Base-by-base conservation (phyloP, 2,797 vertebrate genomes). In the Epinephelus coioides region DNA sequence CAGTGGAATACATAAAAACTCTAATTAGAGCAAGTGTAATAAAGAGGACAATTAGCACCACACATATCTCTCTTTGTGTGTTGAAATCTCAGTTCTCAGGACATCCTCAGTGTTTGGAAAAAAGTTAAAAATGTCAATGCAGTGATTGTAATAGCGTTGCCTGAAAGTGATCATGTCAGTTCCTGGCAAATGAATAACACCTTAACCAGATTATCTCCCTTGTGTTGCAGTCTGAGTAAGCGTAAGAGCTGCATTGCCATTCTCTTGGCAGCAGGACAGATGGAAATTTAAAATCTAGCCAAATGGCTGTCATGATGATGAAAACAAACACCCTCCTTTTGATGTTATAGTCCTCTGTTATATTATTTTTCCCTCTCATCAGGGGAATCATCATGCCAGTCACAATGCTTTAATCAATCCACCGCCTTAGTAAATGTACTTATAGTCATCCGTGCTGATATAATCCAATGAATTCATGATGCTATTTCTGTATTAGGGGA, bases 201-300 rank as follows among this genome's bases (percentile, higher is more conserved):
- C 25, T 17, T n/a, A 49, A 69, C 54, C 30, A 49, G 60, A 61
- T 55, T 64, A 63, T 53, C n/a, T 51, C 6, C 12, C 25, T 56
- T 11, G 27, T 10, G 30, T 9, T 62, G 44, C 60, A n/a, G 34
- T 8, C 57, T 46, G 59, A 46, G 30, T n/a, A n/a, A 44, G 55
- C 34, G 2, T 3, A 5, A 23, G 50, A 11, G n/a, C 59, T 17
- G 50, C 19, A 19, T 23, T 27, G 18, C 12, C n/a, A 7, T 15
- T 17, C 18, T 61, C 21, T 40, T 27, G 68, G 69, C 53, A 27
- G 51, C 62, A 18, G 46, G 27, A 27, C 17, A 0, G 2, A 7
- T 38, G 30, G 5, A 46, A 66, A 4, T 46, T 68, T 10, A 0
- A 6, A 34, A 47, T 46, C 11, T 69, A 51, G 18, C 30, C 34